Evolutionary conservation across 2,797 vertebrate species (phyloP), one percentile per base, ranked within the genome.

Genomic region (Acomys russatus): DNA sequence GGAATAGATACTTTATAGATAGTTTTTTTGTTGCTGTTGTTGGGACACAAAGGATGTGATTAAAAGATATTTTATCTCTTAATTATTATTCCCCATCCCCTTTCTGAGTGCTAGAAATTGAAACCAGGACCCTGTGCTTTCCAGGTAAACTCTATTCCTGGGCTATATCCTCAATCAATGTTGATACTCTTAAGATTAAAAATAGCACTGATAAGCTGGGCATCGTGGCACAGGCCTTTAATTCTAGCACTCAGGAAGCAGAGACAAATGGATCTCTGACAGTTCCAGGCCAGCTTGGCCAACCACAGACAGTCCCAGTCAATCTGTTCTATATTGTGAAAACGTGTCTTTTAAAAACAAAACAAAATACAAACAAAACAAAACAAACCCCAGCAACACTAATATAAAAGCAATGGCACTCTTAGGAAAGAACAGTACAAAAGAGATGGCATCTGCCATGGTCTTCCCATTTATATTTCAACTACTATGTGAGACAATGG

Each of bases 381-480:
- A 66, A 33, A 68, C 44, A 44, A 44, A 44, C 44, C 44, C 0
- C 11, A 74, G 18, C 38, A 38, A 38, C 56, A 80, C 85, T 80
- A 77, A 79, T 59, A 86, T 91, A 73, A 88, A 93, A 91, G 33
- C 66, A 95, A 82, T 51, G 56, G 6, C 23, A 70, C 18, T 77
- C 84, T 23, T 20, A 82, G 54, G 20, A 54, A 63, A 79, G 23
- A 89, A 94, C 2, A 74, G 33, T 38, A 30, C 14, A 78, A 95
- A 94, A 87, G 59, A 90, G 35, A 95, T 38, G 23, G 14, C 56
- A 82, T 33, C 25, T 93, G 56, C 78, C 89, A 91, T 3, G 61
- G 23, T 90, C 59, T 22, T 49, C 18, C 28, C 71, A 12, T 14
- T 96, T 90, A 38, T 71, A 79, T 54, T 89, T 89, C 79, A 11